Percentiles rank a stretch among this genome's conserved stretches.
Evolutionary conservation across 2,113 vertebrate genomes (phyloP).

Genomic region (Glareola pratincola): DNA sequence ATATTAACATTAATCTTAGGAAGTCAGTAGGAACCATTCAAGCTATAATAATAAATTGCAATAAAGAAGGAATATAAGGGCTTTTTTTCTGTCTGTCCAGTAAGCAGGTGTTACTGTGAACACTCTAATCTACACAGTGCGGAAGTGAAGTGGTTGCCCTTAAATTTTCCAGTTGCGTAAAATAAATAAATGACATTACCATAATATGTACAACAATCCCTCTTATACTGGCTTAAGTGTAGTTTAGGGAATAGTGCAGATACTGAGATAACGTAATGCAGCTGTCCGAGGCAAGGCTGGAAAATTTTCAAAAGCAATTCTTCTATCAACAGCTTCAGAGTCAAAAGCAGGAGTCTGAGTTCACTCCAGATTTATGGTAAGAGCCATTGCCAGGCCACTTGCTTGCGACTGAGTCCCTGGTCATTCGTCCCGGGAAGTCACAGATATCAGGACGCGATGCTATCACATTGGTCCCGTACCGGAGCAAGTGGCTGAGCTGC

Average conservation of each 20-base stretch:
- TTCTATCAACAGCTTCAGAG: not conserved
- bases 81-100: constrained; percentile 27
- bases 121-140: not conserved
- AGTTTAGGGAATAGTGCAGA: not conserved
- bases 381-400: not conserved
- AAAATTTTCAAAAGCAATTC: constrained; percentile 18
- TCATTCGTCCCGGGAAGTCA: not conserved
- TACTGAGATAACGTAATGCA: not conserved
- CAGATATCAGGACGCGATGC: not conserved
- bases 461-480: fast-evolving
- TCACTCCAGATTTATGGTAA: not conserved
- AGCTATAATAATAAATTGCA: constrained; percentile 48
- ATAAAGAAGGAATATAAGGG: constrained; percentile 11
- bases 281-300: not conserved
- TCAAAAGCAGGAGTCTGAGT: not conserved
- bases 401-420: not conserved
- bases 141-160: constrained; percentile 11
- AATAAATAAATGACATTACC: constrained; percentile 43
- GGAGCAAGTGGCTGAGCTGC: not conserved
- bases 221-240: not conserved
- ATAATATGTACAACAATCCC: not conserved
- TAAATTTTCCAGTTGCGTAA: constrained; percentile 34
- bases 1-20: constrained; percentile 65
- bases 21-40: constrained; percentile 58
- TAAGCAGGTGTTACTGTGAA: constrained; percentile 50